These are phyloP conservation scores for Pardalotus punctatus DNA, from an alignment of 2,113 vertebrate species.

Conservation along the genomic window DNA sequence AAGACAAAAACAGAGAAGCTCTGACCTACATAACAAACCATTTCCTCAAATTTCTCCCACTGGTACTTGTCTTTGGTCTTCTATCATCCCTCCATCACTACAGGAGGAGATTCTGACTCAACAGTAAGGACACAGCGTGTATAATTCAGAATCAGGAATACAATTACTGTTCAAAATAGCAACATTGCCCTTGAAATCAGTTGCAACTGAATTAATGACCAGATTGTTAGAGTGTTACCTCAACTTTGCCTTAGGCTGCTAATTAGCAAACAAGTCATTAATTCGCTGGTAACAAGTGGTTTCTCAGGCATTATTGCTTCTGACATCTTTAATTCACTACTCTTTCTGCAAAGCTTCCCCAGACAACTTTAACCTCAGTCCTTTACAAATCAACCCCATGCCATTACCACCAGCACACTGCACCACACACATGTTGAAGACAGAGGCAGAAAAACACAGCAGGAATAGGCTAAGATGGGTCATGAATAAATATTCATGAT, in stretches of 20 bases:
- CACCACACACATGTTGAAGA: not conserved
- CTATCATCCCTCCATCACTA: not conserved
- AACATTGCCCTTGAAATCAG: slow-evolving; percentile 56
- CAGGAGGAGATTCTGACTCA: not conserved
- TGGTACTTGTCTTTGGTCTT: not conserved
- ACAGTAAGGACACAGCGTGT: not conserved
- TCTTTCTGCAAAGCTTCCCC: slow-evolving; percentile 15
- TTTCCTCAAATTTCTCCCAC: not conserved
- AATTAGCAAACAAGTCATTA: slow-evolving; percentile 71
- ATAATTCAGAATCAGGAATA: slow-evolving; percentile 12
- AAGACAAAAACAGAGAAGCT: not conserved
- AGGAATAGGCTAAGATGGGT: not conserved
- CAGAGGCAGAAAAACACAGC: not conserved
- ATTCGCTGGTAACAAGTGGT: slow-evolving; percentile 60
- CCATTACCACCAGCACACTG: not conserved
- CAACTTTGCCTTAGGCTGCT: slow-evolving; percentile 58
- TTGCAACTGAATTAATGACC: slow-evolving; percentile 61
- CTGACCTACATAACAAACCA: not conserved
- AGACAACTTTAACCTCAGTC: slow-evolving; percentile 5
- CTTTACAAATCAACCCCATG: not conserved
- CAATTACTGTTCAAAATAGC: slow-evolving; percentile 60
- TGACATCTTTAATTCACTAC: slow-evolving; percentile 46
- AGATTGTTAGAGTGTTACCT: slow-evolving; percentile 45
- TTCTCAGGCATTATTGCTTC: slow-evolving; percentile 54
- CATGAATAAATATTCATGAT: not conserved